Base-by-base conservation (phyloP, 2,113 vertebrate genomes). In the Pygoscelis antarcticus region DNA sequence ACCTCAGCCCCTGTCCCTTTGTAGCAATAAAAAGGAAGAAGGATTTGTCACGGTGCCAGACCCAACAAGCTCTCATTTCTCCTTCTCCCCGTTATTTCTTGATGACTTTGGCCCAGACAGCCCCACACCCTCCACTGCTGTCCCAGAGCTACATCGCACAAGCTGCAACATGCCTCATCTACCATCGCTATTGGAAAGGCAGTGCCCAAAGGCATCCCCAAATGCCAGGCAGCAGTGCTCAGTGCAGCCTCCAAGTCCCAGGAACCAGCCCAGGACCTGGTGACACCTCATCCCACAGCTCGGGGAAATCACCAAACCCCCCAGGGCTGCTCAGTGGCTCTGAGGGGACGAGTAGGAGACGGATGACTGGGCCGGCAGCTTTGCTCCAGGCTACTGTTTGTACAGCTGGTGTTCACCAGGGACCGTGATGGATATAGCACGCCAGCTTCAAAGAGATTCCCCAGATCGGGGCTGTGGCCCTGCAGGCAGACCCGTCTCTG, bases 211-310 rank as follows among this genome's bases (percentile, higher is more conserved):
- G 46, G 7, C 0, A 2, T 29, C 30, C 51, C 85, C 46, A 55
- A 0, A 38, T 3, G 1, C 49, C 13, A 4, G 34, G 18, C 32
- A 57, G 25, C 0, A 2, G 25, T 25, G 11, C 29, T 62, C 19
- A n/a, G 34, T 1, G 7, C 18, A 30, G 34, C 51, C 18, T 13
- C 57, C 36, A 9, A 62, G 54, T 21, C 23, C 22, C 77, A 32
- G 52, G 5, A 77, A 21, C 8, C 17, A 27, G 13, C 21, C 60
- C 54, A 40, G 38, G 6, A 20, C 13, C 16, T 13, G 23, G 6
- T 40, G 26, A 69, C 55, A 14, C 13, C n/a, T 68, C 52, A 11
- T 61, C 34, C 40, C 29, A 8, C 58, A 36, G 58, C 13, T 15
- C 2, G 0, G 38, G 47, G 54, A 20, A 1, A 1, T 81, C 47